Percentiles rank a stretch among this genome's conserved stretches.
These are phyloP conservation scores for Abrostola triplasia DNA, from an alignment of 2,888 invertebrate species.

Conservation along the genomic window DNA sequence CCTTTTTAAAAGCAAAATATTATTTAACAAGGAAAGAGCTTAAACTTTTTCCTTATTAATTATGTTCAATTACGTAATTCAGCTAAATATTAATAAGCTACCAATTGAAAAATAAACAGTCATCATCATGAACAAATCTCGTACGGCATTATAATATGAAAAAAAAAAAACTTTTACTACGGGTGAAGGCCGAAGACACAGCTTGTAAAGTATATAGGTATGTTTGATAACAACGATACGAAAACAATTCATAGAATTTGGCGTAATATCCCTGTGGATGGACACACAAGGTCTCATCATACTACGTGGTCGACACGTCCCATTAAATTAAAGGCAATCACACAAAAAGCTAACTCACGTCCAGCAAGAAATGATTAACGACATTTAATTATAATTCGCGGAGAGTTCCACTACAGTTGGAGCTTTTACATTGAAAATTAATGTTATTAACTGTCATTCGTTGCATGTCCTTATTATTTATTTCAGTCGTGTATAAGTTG, in stretches of 20 bases:
- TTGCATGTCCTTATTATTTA: constrained; percentile 48
- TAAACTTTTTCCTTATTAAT: too few relatives aligned
- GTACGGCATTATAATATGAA: too few relatives aligned
- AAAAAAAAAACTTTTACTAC: too few relatives aligned
- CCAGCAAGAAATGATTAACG: constrained; percentile 31
- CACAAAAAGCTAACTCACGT: constrained; percentile 29
- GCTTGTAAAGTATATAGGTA: too few relatives aligned
- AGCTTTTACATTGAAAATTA: constrained; percentile 60
- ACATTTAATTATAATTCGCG: constrained; percentile 42
- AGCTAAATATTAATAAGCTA: too few relatives aligned
- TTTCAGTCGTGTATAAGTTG: background rate
- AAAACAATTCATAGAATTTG: constrained; percentile 4
- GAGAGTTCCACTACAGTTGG: constrained; percentile 36
- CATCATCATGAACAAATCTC: too few relatives aligned
- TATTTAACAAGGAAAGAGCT: too few relatives aligned
- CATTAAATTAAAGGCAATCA: constrained; percentile 36
- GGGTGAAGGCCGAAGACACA: too few relatives aligned
- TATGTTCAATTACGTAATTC: too few relatives aligned
- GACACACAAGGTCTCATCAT: constrained; percentile 8
- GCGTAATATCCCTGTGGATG: constrained; percentile 6
- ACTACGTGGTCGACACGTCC: constrained; percentile 11
- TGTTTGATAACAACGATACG: too few relatives aligned
- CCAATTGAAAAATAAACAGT: too few relatives aligned
- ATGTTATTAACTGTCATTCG: constrained; percentile 63
- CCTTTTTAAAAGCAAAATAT: too few relatives aligned